A percentile compares a stretch with the other conserved stretches of the same genome.
Evolutionary conservation across 2,888 invertebrate species (phyloP).

Genomic region (Diabrotica balteata): DNA sequence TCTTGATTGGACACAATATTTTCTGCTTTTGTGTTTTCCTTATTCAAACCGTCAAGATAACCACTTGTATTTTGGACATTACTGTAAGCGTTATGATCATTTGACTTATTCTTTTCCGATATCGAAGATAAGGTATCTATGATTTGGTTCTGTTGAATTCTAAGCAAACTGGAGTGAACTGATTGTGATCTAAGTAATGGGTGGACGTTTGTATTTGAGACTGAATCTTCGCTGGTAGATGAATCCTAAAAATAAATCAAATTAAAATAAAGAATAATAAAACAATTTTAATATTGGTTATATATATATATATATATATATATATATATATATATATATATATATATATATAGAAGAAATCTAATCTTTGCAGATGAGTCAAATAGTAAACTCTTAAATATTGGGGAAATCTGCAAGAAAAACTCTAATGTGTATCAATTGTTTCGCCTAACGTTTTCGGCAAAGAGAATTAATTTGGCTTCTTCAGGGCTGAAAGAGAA

Average conservation of each 20-base stretch:
- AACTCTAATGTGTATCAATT: no score
- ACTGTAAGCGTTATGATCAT: neutral
- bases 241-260: slow-evolving; percentile 43
- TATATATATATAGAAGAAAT: no score
- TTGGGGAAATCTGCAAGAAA: no score
- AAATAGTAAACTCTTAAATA: no score
- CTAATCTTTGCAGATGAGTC: no score
- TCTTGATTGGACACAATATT: neutral
- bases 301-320: no score
- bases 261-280: neutral
- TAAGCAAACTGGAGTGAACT: slow-evolving; percentile 41
- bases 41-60: neutral
- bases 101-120: slow-evolving; percentile 6
- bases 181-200: slow-evolving; percentile 47
- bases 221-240: slow-evolving; percentile 40
- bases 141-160: slow-evolving; percentile 17
- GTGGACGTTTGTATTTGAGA: slow-evolving; percentile 22
- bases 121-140: slow-evolving; percentile 4
- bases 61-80: neutral
- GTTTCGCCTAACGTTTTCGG: no score
- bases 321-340: no score
- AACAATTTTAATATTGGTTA: no score
- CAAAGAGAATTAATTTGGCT: no score
- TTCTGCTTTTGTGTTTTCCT: neutral
- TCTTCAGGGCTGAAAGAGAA: no score